Conservation (phyloP, 2,888 invertebrate species). For the Endotricha flammealis region DNA sequence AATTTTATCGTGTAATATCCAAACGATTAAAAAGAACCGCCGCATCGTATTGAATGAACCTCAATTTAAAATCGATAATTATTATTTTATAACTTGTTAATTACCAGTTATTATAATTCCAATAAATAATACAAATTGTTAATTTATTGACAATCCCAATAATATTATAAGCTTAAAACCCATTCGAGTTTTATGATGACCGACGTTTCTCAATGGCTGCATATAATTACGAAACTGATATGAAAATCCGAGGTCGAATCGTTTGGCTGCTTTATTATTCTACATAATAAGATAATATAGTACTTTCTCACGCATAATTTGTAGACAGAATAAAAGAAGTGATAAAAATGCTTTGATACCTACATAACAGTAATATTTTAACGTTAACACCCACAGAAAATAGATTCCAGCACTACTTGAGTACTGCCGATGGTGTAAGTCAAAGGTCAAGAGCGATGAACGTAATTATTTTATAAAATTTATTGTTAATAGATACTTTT, state of each 20-base stretch:
- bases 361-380: conserved; percentile 45
- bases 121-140: conserved; percentile 31
- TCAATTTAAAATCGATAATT: conserved; percentile 32
- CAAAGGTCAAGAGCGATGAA: conserved; percentile 24
- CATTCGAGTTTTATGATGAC: conserved; percentile 3
- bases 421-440: conserved; percentile 23
- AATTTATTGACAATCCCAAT: conserved; percentile 26
- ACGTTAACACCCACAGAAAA: conserved; percentile 41
- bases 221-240: conserved; percentile 34
- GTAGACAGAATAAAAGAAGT: conserved; percentile 37
- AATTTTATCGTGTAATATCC: conserved; percentile 2
- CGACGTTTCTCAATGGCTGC: conserved; percentile 23
- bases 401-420: conserved; percentile 20
- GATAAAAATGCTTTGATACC: conserved; percentile 47
- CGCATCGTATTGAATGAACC: conserved; percentile 25
- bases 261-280: conserved; percentile 20
- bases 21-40: conserved; percentile 8
- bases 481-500: no score
- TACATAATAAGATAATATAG: conserved; percentile 26
- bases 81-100: conserved; percentile 32
- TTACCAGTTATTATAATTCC: conserved; percentile 24
- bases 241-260: conserved; percentile 24
- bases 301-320: conserved; percentile 34
- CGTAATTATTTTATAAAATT: neutral
- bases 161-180: neutral